A percentile compares a stretch with the other conserved stretches of the same genome.
These are phyloP conservation scores for Pachypsylla venusta DNA, from an alignment of 1,140 invertebrate genomes.

Conservation along the genomic window DNA sequence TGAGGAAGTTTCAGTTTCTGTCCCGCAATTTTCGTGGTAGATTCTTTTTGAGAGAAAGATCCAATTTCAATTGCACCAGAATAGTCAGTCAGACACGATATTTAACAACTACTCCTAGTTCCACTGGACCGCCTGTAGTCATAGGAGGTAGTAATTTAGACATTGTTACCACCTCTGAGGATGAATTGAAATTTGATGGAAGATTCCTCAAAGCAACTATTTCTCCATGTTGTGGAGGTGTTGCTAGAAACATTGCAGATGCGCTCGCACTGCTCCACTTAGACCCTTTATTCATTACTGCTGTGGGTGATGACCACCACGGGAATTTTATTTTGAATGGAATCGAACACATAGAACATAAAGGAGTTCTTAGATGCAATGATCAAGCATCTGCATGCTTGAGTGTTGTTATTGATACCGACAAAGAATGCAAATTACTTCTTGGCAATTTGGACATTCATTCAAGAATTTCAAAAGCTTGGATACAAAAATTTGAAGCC, in stretches of 20 bases:
- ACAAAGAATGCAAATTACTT: not conserved
- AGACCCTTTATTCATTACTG: not conserved
- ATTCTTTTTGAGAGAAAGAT: too few species aligned
- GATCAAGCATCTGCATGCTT: not conserved
- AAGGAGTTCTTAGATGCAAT: not conserved
- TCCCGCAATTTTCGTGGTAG: too few species aligned
- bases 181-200: not conserved
- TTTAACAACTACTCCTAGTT: too few species aligned
- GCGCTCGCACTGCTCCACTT: not conserved
- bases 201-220: not conserved
- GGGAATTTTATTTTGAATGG: not conserved
- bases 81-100: too few species aligned
- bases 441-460: not conserved
- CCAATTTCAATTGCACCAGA: too few species aligned
- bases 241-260: not conserved
- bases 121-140: not conserved
- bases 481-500: not conserved
- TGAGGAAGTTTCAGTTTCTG: too few species aligned
- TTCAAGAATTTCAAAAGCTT: not conserved
- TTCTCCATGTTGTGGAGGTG: not conserved
- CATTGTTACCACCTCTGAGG: not conserved
- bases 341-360: not conserved
- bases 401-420: not conserved
- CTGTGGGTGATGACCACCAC: not conserved
- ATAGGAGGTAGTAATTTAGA: conserved; percentile 5